Percentiles rank a stretch among this genome's conserved stretches.
Conservation (phyloP, 2,797 vertebrate genomes). For the Sardinella longiceps region DNA sequence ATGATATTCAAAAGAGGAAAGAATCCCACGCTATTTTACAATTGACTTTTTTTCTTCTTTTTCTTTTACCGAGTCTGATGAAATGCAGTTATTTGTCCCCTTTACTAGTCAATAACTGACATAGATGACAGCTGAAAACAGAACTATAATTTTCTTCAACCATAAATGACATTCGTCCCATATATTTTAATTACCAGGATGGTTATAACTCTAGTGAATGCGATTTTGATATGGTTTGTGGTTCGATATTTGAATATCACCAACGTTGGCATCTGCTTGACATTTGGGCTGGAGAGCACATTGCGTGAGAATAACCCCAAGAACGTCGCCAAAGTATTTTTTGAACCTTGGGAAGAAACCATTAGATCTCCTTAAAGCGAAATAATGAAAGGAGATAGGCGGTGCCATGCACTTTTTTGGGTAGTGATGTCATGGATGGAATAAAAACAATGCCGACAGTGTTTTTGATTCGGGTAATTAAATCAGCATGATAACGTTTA, state of each 20-base stretch:
- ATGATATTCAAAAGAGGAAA: too few relatives aligned
- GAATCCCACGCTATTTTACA: not conserved
- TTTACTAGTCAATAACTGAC: slow-evolving; percentile 31
- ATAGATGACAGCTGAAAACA: slow-evolving; percentile 45
- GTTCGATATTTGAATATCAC: slow-evolving; percentile 36
- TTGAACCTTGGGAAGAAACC: slow-evolving; percentile 34
- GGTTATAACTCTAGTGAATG: slow-evolving; percentile 30
- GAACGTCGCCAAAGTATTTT: slow-evolving; percentile 42
- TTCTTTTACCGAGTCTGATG: not conserved
- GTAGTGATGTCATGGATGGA: slow-evolving; percentile 35
- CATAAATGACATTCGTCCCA: slow-evolving; percentile 44
- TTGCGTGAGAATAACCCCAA: slow-evolving; percentile 49
- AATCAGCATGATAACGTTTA: slow-evolving; percentile 30
- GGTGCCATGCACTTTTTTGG: not conserved
- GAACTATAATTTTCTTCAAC: slow-evolving; percentile 23
- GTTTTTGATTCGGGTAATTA: slow-evolving; percentile 42
- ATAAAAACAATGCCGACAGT: slow-evolving; percentile 29
- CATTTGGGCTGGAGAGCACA: slow-evolving; percentile 39
- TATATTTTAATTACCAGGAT: slow-evolving; percentile 40
- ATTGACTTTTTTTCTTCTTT: not conserved
- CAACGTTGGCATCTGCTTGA: slow-evolving; percentile 50
- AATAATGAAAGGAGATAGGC: slow-evolving; percentile 37
- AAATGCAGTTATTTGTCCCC: not conserved
- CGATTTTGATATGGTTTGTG: slow-evolving; percentile 26
- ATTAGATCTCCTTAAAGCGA: slow-evolving; percentile 33